Evolutionary conservation across 2,888 invertebrate species (phyloP).

Genomic region (Acronicta aceris): DNA sequence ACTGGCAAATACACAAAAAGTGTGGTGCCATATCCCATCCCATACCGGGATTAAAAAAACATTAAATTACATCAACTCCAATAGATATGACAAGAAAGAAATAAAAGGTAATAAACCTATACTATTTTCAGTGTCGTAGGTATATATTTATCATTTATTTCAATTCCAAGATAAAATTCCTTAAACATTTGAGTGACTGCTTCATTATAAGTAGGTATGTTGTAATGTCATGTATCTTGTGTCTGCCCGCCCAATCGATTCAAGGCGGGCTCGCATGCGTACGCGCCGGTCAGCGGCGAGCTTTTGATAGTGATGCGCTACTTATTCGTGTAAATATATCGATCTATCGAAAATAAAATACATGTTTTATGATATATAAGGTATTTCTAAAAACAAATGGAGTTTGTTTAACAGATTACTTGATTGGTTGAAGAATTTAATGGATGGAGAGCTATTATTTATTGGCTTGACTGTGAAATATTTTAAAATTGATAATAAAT

Average conservation of each 20-base stretch:
- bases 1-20: too few species aligned
- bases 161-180: conserved; percentile 7
- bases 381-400: neutral
- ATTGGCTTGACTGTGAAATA: too few species aligned
- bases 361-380: neutral
- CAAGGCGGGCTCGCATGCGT: conserved; percentile 52
- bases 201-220: conserved; percentile 38
- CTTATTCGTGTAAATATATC: conserved; percentile 17
- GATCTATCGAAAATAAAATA: conserved; percentile 13
- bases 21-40: too few species aligned
- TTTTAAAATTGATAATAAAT: too few species aligned
- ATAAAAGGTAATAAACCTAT: too few species aligned
- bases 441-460: neutral
- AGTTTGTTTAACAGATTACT: neutral
- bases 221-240: conserved; percentile 47
- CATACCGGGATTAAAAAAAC: too few species aligned
- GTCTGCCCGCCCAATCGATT: conserved; percentile 68
- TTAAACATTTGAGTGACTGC: conserved; percentile 39
- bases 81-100: too few species aligned
- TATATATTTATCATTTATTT: conserved; percentile 11
- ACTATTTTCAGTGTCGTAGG: too few species aligned
- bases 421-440: conserved; percentile 10
- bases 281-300: conserved; percentile 57
- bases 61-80: too few species aligned
- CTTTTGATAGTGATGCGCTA: conserved; percentile 64